Base-by-base conservation (phyloP, 1,140 invertebrate species). In the Paraescarpia echinospica region DNA sequence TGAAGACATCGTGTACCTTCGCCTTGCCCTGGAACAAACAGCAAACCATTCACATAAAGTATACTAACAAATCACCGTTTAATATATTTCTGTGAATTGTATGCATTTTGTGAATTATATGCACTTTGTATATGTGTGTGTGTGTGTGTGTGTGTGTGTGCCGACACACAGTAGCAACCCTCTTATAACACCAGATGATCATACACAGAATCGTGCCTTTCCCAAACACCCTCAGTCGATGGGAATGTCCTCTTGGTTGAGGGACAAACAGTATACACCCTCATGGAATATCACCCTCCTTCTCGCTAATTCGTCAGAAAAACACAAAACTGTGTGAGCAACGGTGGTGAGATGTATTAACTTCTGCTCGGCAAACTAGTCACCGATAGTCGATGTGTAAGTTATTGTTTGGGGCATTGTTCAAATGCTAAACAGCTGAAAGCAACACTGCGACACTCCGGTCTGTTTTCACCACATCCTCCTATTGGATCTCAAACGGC, bases 1-100 rank as follows among this genome's bases (percentile, higher is more conserved):
- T 97, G 95, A 98, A 98, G 91, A 98, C 97, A 96, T 98, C 98
- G 95, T 97, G 97, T 93, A 98, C 98, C 96, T 97, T 97, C 93
- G 97, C 97, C 48, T 98, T 98, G 94, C 97, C 97, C 97, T 98
- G 96, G 59, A 97, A 97, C 92, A 92, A 92, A 92, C 96, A 96
- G 48, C 48, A 0, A 1, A 77, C 2, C 59, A 77, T 22, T 77
- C 59, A 77, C 59, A 77, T 22, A 18, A 18, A 14, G 59, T 31
- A 77, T 18, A 77, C 22, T 18, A 77, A 77, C 59, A 77, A 77
- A 12, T 2, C 9, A 77, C 27, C 14, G 22, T 77, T 6, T 18
- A 77, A 18, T 12, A 41, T 41, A 12, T 41, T 6, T 41, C 12
- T 41, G 41, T 4, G 41, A 4, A 41, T 12, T 41, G 41, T 41